Percentiles rank a stretch among this genome's conserved stretches.
Evolutionary conservation across 2,113 vertebrate species (phyloP).

Genomic region (Ursus arctos): DNA sequence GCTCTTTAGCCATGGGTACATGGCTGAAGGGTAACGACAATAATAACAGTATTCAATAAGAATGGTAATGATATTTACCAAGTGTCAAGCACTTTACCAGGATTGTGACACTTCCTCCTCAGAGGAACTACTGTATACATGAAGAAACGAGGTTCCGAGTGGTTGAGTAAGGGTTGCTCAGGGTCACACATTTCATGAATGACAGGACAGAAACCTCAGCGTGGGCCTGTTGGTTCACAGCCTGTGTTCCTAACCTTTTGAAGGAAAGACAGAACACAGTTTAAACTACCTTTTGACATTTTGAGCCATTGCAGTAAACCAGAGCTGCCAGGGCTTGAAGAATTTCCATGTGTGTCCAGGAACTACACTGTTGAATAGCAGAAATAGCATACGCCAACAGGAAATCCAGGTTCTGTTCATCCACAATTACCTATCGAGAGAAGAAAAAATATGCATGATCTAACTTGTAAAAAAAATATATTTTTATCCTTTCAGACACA

Average conservation of each 20-base stretch:
- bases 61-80: neutral
- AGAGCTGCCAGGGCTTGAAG: slow-evolving; percentile 94
- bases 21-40: neutral
- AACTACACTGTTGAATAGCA: slow-evolving; percentile 92
- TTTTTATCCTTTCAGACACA: neutral
- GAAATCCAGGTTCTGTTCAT: slow-evolving; percentile 93
- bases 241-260: neutral
- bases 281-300: slow-evolving; percentile 93
- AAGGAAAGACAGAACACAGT: neutral
- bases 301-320: slow-evolving; percentile 95
- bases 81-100: neutral
- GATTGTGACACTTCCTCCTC: neutral
- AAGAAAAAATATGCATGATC: slow-evolving; percentile 27
- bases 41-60: neutral
- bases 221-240: neutral
- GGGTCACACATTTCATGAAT: neutral
- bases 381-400: slow-evolving; percentile 91
- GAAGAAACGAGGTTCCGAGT: neutral
- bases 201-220: neutral
- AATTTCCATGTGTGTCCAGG: slow-evolving; percentile 96
- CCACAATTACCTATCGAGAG: slow-evolving; percentile 91
- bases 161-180: neutral
- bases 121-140: neutral
- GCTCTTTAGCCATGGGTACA: neutral
- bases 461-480: neutral